Conservation (phyloP, 1,140 invertebrate species). For the Parapsyche elsis region DNA sequence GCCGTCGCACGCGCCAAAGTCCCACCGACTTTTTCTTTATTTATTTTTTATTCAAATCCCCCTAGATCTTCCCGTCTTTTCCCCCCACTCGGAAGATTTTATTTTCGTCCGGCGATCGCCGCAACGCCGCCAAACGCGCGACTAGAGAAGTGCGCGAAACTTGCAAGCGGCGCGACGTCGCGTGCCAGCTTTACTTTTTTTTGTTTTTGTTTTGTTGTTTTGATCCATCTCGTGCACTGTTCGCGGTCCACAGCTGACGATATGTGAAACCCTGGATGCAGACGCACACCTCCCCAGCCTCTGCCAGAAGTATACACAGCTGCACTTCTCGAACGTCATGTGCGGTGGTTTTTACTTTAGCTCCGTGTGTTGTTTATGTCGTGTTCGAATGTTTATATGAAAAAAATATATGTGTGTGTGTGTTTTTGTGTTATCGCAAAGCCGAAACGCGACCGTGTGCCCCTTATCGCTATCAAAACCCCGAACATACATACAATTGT, state of each 20-base stretch:
- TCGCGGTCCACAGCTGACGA: too few species aligned
- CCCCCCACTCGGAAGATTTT: neutral
- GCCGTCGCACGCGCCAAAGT: constrained; percentile 1
- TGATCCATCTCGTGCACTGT: neutral
- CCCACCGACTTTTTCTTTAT: neutral
- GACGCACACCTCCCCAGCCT: neutral
- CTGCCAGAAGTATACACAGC: too few species aligned
- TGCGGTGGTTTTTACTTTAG: too few species aligned
- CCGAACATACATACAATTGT: too few species aligned
- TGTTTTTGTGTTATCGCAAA: too few species aligned
- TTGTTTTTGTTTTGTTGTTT: neutral
- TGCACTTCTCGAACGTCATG: too few species aligned
- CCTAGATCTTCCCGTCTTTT: neutral
- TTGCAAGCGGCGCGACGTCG: neutral
- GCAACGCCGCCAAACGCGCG: neutral
- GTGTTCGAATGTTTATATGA: too few species aligned
- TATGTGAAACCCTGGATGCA: neutral
- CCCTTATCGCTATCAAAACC: too few species aligned
- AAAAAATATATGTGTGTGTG: too few species aligned
- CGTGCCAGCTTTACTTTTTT: neutral
- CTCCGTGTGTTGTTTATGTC: too few species aligned
- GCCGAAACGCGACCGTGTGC: too few species aligned
- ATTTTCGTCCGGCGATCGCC: neutral
- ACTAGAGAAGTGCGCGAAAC: neutral
- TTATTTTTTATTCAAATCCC: neutral